Conservation (phyloP, 64 coral and sea anemone species). For the Montipora cactus region DNA sequence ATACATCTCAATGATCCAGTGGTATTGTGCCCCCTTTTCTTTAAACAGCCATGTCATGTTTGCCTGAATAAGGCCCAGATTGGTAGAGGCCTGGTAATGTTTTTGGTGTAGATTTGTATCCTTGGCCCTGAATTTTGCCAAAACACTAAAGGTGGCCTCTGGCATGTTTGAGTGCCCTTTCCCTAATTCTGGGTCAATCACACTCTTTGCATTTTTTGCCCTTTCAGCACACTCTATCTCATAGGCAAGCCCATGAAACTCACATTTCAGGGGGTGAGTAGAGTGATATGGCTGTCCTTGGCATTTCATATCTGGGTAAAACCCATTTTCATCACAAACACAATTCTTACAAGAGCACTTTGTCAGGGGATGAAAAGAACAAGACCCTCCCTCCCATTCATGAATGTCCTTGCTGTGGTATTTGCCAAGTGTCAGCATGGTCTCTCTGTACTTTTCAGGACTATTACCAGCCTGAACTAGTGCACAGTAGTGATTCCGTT, state of each 20-base stretch:
- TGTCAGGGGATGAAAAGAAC: background rate
- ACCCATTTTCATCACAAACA: conserved; percentile 46
- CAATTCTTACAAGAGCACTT: conserved; percentile 9
- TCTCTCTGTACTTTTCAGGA: conserved; percentile 54
- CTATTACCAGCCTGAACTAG: conserved; percentile 40
- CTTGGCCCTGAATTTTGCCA: no score
- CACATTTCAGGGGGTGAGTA: conserved; percentile 27
- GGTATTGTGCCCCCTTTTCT: background rate
- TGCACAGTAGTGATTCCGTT: conserved; percentile 59
- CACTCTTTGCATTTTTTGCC: background rate
- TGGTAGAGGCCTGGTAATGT: background rate
- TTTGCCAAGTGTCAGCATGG: conserved; percentile 24
- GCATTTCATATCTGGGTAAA: conserved; percentile 38
- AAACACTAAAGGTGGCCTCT: no score
- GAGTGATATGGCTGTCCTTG: conserved; percentile 42
- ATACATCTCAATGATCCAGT: background rate
- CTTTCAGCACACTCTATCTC: conserved; percentile 34
- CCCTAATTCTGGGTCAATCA: background rate
- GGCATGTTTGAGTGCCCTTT: no score
- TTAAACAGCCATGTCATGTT: background rate
- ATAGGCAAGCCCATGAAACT: conserved; percentile 52
- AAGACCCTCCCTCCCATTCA: conserved; percentile 44
- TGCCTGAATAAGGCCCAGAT: background rate
- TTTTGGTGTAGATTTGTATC: background rate
- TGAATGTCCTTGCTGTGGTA: conserved; percentile 45